phyloP scores from a whole-genome alignment of 2,888 invertebrate species.

The Perdita meconis region DNA sequence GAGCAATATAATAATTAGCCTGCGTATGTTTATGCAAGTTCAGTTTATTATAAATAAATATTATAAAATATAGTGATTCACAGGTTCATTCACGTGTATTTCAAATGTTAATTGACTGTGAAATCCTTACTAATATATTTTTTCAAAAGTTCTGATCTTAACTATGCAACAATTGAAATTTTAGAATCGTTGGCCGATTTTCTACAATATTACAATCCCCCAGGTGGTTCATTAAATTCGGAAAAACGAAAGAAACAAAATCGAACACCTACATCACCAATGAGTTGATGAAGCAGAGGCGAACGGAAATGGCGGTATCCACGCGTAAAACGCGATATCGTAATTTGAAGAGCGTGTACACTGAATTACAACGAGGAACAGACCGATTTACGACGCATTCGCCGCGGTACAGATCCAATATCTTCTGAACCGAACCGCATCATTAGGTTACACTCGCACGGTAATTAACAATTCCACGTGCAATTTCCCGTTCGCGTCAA shows the following conservation, averaged over 20 bases:
- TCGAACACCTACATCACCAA: background rate
- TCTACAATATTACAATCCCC: too few relatives aligned
- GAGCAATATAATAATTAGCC: too few relatives aligned
- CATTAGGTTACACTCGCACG: conserved; percentile 61
- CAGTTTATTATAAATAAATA: too few relatives aligned
- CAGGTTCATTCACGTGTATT: too few relatives aligned
- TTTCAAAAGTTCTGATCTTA: too few relatives aligned
- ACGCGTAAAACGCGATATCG: conserved; percentile 34
- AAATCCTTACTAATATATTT: too few relatives aligned
- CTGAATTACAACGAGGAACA: conserved; percentile 46
- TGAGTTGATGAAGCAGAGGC: background rate
- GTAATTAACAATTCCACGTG: conserved; percentile 65
- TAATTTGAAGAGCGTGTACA: conserved; percentile 37
- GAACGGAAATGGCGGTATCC: background rate
- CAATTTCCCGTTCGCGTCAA: conserved; percentile 60
- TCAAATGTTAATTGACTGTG: too few relatives aligned
- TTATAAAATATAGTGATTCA: too few relatives aligned
- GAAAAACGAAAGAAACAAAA: too few relatives aligned
- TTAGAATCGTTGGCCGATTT: too few relatives aligned
- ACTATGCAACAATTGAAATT: too few relatives aligned
- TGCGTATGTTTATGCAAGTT: too few relatives aligned
- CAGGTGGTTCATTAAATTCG: conserved; percentile 1
- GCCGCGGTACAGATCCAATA: conserved; percentile 38
- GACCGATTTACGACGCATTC: conserved; percentile 38
- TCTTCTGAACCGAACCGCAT: conserved; percentile 51